phyloP scores from a whole-genome alignment of 2,113 vertebrate genomes.

The Platanista minor region DNA sequence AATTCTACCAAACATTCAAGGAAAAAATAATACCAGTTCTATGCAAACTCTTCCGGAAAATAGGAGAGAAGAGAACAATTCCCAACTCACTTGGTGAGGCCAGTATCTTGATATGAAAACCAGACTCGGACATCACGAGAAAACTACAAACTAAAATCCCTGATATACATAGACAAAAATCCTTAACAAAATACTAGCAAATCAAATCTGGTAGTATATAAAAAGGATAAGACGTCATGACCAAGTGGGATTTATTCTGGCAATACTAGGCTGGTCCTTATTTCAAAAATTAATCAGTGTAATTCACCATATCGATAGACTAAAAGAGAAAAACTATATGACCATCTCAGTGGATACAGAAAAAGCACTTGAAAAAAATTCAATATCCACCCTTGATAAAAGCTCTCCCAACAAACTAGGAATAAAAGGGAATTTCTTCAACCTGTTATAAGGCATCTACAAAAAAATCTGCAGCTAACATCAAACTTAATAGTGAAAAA shows the following conservation, averaged over 20 bases:
- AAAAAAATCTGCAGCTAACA: not conserved
- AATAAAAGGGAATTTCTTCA: not conserved
- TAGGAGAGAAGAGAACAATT: not conserved
- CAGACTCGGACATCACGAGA: not conserved
- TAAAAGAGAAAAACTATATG: constrained; percentile 18
- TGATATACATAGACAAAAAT: not conserved
- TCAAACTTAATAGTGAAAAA: not conserved
- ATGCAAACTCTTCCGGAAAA: constrained; percentile 22
- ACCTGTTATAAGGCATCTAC: not conserved
- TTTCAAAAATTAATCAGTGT: constrained; percentile 22
- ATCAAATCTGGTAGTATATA: constrained; percentile 26
- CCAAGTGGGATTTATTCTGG: not conserved
- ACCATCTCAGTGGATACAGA: not conserved
- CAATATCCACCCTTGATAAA: not conserved
- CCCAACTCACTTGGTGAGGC: not conserved
- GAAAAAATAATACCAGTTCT: not conserved
- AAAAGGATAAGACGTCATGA: not conserved
- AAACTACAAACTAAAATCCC: not conserved
- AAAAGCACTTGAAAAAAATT: not conserved
- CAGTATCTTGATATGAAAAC: not conserved
- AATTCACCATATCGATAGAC: not conserved
- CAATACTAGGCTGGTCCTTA: not conserved
- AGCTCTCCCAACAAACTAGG: not conserved
- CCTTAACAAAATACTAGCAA: constrained; percentile 22
- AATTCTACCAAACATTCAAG: constrained; percentile 7